These are phyloP conservation scores for Bubo blakistoni DNA, from an alignment of 2,113 vertebrate species.

Conservation along the genomic window DNA sequence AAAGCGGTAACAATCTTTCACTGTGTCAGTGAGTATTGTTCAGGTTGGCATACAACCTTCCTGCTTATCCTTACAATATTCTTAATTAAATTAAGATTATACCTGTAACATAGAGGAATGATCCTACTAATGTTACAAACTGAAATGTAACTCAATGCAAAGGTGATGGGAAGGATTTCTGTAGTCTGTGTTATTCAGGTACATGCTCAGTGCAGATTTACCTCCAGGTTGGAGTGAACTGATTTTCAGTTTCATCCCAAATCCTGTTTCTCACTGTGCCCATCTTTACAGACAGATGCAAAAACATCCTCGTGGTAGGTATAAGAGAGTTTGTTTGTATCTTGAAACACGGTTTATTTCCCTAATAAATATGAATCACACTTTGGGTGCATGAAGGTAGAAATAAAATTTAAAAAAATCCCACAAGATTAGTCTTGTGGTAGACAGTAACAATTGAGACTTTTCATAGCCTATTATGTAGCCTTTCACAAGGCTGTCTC, in stretches of 20 bases:
- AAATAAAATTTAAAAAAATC: neutral
- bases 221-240: neutral
- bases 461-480: neutral
- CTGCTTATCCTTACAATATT: neutral
- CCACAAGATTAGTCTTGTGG: neutral
- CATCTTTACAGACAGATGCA: neutral
- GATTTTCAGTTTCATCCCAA: neutral
- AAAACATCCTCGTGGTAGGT: neutral
- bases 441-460: neutral
- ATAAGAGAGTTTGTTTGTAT: neutral
- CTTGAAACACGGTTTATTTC: neutral
- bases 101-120: neutral
- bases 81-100: slow-evolving; percentile 16
- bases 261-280: neutral
- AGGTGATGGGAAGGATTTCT: neutral
- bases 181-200: neutral
- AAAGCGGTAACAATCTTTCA: slow-evolving; percentile 1
- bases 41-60: neutral
- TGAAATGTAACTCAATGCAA: neutral
- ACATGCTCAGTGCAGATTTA: rapidly evolving
- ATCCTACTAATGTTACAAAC: neutral
- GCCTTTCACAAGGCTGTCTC: neutral
- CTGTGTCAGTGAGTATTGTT: slow-evolving; percentile 20
- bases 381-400: neutral
- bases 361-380: neutral